These are phyloP conservation scores for Brachyrhaphis roseni DNA, from an alignment of 2,797 vertebrate genomes.

Conservation along the genomic window DNA sequence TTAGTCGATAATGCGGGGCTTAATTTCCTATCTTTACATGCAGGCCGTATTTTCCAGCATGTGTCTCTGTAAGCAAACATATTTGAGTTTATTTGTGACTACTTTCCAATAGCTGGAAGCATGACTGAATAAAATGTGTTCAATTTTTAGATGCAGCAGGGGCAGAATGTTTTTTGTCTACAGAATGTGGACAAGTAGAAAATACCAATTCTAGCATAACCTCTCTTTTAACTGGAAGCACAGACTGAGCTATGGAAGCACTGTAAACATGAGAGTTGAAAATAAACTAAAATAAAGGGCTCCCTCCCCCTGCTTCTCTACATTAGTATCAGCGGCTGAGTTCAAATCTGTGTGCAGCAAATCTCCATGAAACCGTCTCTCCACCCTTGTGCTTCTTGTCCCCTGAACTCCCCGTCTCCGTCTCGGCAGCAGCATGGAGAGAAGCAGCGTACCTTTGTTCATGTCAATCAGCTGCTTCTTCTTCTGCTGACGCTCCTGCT, in stretches of 20 bases:
- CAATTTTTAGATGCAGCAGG: conserved; percentile 2
- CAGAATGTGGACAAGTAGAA: conserved; percentile 17
- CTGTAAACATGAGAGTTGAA: conserved; percentile 39
- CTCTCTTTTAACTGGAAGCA: conserved; percentile 45
- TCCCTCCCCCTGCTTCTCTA: conserved; percentile 25
- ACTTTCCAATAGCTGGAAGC: conserved; percentile 2
- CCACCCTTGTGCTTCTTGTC: conserved; percentile 35
- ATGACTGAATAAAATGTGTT: conserved; percentile 14
- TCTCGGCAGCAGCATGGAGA: conserved; percentile 46
- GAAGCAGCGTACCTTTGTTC: conserved; percentile 91
- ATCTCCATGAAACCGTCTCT: conserved; percentile 42
- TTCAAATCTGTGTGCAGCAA: conserved; percentile 62
- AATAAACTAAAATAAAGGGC: conserved; percentile 28
- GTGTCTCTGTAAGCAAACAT: conserved; percentile 10
- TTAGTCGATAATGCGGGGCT: conserved; percentile 33
- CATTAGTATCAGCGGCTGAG: conserved; percentile 53
- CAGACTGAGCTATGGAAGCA: conserved; percentile 16
- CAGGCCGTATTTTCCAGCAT: conserved; percentile 38
- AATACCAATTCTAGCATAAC: conserved; percentile 44
- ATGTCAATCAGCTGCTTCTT: conserved; percentile 98
- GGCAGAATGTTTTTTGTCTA: conserved; percentile 10
- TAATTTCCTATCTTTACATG: conserved; percentile 42
- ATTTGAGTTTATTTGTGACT: conserved; percentile 1
- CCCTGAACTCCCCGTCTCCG: conserved; percentile 46
- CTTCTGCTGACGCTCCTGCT: conserved; percentile 93